Evolutionary conservation across 2,113 vertebrate genomes (phyloP).

Genomic region (Lates calcarifer): DNA sequence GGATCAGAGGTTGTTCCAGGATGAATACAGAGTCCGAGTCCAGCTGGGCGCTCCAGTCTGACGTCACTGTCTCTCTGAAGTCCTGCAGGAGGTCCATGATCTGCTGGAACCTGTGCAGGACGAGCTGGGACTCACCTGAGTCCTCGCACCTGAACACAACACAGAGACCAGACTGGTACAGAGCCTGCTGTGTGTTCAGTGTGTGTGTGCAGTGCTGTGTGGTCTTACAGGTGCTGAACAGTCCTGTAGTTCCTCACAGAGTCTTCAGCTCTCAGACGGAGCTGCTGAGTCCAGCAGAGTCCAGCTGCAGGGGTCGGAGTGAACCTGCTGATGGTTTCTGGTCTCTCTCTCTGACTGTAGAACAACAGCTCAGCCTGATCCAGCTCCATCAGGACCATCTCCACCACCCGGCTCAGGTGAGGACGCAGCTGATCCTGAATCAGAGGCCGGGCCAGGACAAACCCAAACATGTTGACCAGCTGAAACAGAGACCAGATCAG

Average conservation of each 20-base stretch:
- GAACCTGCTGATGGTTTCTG: background rate
- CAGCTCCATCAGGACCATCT: constrained; percentile 80
- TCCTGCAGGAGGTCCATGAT: constrained; percentile 68
- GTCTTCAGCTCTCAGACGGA: constrained; percentile 5
- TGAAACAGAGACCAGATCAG: constrained; percentile 53
- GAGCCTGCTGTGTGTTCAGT: background rate
- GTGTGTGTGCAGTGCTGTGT: background rate
- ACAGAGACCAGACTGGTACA: background rate
- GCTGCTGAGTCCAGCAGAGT: constrained; percentile 40
- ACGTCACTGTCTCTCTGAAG: constrained; percentile 53
- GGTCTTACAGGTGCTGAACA: constrained; percentile 26
- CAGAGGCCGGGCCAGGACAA: constrained; percentile 82
- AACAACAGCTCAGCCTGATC: constrained; percentile 80
- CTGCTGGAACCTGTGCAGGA: constrained; percentile 79
- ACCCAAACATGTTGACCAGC: constrained; percentile 86
- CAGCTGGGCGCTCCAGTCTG: constrained; percentile 69
- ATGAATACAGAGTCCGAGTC: constrained; percentile 82
- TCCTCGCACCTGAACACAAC: constrained; percentile 58
- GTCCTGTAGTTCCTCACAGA: constrained; percentile 2
- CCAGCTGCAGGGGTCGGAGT: background rate
- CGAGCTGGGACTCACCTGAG: constrained; percentile 68
- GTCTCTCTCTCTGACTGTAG: background rate
- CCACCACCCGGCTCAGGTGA: constrained; percentile 72
- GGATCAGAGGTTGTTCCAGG: constrained; percentile 84
- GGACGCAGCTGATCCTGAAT: constrained; percentile 76